Evolutionary conservation across 2,797 vertebrate species (phyloP).

Genomic region (Girardinus metallicus): DNA sequence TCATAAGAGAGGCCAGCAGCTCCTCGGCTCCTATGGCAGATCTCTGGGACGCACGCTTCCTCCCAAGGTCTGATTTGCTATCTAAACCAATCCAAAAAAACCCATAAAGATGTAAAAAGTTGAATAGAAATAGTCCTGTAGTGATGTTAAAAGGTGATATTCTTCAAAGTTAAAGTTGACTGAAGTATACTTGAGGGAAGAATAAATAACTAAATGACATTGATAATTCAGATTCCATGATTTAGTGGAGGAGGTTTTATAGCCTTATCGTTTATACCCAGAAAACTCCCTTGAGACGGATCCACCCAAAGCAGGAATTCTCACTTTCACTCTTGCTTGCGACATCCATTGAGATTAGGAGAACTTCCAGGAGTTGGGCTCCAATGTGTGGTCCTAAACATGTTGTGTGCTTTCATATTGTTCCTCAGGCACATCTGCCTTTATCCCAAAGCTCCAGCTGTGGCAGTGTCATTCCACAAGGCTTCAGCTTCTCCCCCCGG

Average conservation of each 20-base stretch:
- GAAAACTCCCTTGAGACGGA: conserved; percentile 30
- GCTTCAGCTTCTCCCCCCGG: conserved; percentile 84
- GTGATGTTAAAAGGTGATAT: neutral
- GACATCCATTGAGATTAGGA: conserved; percentile 36
- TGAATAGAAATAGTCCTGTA: neutral
- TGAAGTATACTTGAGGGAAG: neutral
- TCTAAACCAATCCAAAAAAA: neutral
- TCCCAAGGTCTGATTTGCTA: conserved; percentile 81
- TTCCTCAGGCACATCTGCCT: conserved; percentile 86
- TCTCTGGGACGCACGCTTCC: conserved; percentile 84
- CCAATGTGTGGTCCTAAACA: conserved; percentile 16
- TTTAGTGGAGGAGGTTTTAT: conserved; percentile 32
- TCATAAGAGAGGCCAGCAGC: conserved; percentile 85
- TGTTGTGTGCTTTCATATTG: conserved; percentile 4
- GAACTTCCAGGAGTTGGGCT: conserved; percentile 1
- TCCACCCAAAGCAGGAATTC: conserved; percentile 47
- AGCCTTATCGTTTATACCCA: conserved; percentile 22
- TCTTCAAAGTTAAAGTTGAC: neutral
- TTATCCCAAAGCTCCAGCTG: conserved; percentile 94
- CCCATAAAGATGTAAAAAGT: no score
- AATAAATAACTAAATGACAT: neutral
- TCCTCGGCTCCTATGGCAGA: conserved; percentile 83
- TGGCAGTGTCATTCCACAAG: conserved; percentile 88
- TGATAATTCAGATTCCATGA: conserved; percentile 20
- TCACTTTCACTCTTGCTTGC: conserved; percentile 28